A percentile compares a stretch with the other conserved stretches of the same genome.
Evolutionary conservation across 2,113 vertebrate species (phyloP).

Genomic region (Isurus oxyrinchus): DNA sequence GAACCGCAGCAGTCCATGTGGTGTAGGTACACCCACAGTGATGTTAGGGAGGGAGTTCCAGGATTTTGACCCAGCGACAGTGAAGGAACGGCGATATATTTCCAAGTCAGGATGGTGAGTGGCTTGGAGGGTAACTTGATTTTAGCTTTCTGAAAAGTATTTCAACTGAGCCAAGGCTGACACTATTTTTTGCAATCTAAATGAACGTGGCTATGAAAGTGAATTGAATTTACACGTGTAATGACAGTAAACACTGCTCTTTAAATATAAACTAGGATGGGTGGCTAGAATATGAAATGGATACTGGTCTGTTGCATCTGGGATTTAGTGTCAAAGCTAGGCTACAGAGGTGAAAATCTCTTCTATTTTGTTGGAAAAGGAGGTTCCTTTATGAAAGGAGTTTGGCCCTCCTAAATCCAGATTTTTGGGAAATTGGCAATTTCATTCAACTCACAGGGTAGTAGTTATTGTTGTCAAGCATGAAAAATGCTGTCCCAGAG

Average conservation of each 20-base stretch:
- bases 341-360: not conserved
- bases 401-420: not conserved
- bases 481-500: not conserved
- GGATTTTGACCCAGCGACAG: too few species aligned
- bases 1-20: too few species aligned
- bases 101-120: too few species aligned
- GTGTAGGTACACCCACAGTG: too few species aligned
- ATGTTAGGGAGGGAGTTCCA: too few species aligned
- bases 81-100: too few species aligned
- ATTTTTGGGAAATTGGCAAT: not conserved
- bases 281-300: not conserved
- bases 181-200: not conserved
- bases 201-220: not conserved
- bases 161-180: not conserved
- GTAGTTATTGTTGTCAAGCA: not conserved
- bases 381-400: not conserved
- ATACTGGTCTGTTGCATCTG: not conserved
- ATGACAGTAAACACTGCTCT: not conserved
- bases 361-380: not conserved
- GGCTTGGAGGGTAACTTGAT: too few species aligned
- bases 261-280: not conserved
- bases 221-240: not conserved
- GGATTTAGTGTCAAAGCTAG: not conserved
- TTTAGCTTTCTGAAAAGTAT: not conserved
- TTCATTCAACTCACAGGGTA: not conserved